Conservation (phyloP, 2,113 vertebrate species). For the Rhombomys opimus region DNA sequence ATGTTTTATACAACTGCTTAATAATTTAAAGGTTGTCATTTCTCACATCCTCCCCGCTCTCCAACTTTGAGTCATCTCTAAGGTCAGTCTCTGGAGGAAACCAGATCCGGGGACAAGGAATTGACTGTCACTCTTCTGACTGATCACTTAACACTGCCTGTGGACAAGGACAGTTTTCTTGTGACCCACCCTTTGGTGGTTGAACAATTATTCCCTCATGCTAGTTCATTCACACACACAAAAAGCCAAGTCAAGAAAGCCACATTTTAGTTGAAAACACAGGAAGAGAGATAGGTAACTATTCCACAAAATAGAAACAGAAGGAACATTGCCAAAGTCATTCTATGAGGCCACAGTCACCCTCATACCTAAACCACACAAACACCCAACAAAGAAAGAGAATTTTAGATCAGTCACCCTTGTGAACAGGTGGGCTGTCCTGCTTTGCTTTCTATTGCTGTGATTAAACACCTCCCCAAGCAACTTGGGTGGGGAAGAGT, state of each 20-base stretch:
- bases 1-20: constrained; percentile 64
- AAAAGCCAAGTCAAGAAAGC: not conserved
- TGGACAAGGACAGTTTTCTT: not conserved
- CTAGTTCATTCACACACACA: not conserved
- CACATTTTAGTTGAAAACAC: not conserved
- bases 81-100: constrained; percentile 49
- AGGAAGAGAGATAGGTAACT: not conserved
- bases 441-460: not conserved
- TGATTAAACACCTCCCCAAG: not conserved
- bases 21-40: constrained; percentile 66
- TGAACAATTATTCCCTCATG: not conserved
- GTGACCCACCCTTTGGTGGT: not conserved
- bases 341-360: no score
- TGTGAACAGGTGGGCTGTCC: no score
- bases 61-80: not conserved
- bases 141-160: constrained; percentile 37
- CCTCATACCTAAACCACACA: no score
- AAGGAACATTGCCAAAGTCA: no score
- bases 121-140: constrained; percentile 55
- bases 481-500: not conserved
- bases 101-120: constrained; percentile 60
- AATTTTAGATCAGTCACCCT: no score
- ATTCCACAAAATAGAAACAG: no score
- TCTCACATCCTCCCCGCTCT: not conserved
- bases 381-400: no score